A percentile compares a stretch with the other conserved stretches of the same genome.
Evolutionary conservation across 1,140 invertebrate genomes (phyloP).

Genomic region (Drosophila funebris): DNA sequence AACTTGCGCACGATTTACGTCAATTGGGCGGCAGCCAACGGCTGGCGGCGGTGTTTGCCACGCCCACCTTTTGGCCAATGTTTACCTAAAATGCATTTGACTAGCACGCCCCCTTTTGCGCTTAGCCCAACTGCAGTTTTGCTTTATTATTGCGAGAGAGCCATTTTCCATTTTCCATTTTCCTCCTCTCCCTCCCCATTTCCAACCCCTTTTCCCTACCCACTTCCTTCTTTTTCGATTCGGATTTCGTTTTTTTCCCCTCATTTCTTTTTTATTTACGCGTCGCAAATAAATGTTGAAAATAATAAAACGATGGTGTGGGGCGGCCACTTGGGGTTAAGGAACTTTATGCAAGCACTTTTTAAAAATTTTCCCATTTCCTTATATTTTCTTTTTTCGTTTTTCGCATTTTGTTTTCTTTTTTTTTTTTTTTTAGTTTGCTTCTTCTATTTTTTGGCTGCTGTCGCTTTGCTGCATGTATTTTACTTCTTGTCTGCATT

Average conservation of each 20-base stretch:
- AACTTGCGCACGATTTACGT: slow-evolving; percentile 75
- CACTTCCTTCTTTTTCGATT: slow-evolving; percentile 16
- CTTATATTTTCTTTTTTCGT: slow-evolving; percentile 3
- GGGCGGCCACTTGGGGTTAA: slow-evolving; percentile 56
- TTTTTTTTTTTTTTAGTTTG: not conserved
- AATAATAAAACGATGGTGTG: slow-evolving; percentile 54
- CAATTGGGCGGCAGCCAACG: slow-evolving; percentile 67
- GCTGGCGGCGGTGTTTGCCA: slow-evolving; percentile 1
- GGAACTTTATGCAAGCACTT: slow-evolving; percentile 52
- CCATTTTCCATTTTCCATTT: slow-evolving; percentile 60
- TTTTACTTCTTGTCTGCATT: slow-evolving; percentile 65
- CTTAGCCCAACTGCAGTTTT: slow-evolving; percentile 55
- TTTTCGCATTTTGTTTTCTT: not conserved
- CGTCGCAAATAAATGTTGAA: slow-evolving; percentile 79
- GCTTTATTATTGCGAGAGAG: slow-evolving; percentile 60
- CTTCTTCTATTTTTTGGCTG: slow-evolving; percentile 36
- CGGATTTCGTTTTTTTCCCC: slow-evolving; percentile 20
- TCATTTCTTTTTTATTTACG: slow-evolving; percentile 53
- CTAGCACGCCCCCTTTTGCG: slow-evolving; percentile 20
- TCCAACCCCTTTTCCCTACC: not conserved
- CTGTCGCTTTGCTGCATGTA: slow-evolving; percentile 37
- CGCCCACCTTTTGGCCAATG: slow-evolving; percentile 38
- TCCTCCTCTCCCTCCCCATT: too few relatives aligned
- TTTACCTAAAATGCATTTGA: slow-evolving; percentile 76
- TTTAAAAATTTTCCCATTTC: slow-evolving; percentile 23